These are phyloP conservation scores for Suricata suricatta DNA, from an alignment of 2,113 vertebrate species.

Conservation along the genomic window DNA sequence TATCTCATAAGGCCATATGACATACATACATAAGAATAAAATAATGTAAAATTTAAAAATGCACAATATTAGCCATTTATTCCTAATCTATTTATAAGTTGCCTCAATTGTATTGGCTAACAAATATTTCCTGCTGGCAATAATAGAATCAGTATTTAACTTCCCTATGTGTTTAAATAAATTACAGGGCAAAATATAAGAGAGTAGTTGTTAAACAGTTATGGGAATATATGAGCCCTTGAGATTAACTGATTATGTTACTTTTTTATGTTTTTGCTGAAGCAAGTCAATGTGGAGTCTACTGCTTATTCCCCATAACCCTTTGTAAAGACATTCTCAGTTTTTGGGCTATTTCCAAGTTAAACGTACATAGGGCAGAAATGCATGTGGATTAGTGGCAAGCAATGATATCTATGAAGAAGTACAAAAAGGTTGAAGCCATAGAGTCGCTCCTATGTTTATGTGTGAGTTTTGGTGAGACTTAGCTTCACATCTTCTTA, in stretches of 20 bases:
- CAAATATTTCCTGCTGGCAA: background rate
- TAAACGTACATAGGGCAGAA: background rate
- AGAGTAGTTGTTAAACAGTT: constrained; percentile 68
- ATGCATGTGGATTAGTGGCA: background rate
- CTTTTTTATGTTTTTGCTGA: background rate
- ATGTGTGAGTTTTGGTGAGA: background rate
- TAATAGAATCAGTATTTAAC: constrained; percentile 3
- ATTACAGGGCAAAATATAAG: constrained; percentile 72
- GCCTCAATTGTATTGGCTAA: background rate
- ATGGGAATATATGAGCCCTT: constrained; percentile 60
- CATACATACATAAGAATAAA: background rate
- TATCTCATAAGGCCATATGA: background rate
- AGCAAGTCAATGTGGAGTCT: background rate
- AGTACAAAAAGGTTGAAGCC: background rate
- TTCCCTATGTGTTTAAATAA: constrained; percentile 67
- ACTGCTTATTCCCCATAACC: background rate
- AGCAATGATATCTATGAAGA: background rate
- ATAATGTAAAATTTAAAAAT: constrained; percentile 29
- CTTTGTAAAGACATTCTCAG: background rate
- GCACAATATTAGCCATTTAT: background rate
- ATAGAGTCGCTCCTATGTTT: constrained; percentile 1
- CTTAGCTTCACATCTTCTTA: background rate
- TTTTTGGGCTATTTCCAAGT: background rate
- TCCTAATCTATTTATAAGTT: background rate
- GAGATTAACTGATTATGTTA: background rate